Evolutionary conservation across 2,113 vertebrate genomes (phyloP).

Genomic region (Vulpes vulpes): DNA sequence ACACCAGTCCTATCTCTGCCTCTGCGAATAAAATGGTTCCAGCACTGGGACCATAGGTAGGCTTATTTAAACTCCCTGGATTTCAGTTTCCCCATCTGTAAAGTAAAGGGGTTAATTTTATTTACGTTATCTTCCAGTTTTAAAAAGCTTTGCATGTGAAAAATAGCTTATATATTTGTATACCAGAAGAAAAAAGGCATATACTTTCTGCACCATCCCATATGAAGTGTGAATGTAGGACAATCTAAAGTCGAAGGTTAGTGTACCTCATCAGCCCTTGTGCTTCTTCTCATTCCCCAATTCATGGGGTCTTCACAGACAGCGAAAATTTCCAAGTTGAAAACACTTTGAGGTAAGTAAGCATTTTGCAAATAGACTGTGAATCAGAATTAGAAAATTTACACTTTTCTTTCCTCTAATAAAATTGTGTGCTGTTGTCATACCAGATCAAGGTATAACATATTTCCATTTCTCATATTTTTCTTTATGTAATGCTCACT

Average conservation of each 20-base stretch:
- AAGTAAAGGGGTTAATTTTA: slow-evolving; percentile 56
- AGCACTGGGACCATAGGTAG: background rate
- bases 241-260: slow-evolving; percentile 66
- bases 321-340: slow-evolving; percentile 72
- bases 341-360: slow-evolving; percentile 70
- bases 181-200: slow-evolving; percentile 61
- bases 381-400: slow-evolving; percentile 67
- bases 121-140: slow-evolving; percentile 51
- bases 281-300: slow-evolving; percentile 77
- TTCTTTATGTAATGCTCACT: slow-evolving; percentile 48
- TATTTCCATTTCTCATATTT: background rate
- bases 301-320: slow-evolving; percentile 73
- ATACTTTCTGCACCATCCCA: slow-evolving; percentile 42
- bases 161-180: slow-evolving; percentile 45
- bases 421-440: slow-evolving; percentile 66
- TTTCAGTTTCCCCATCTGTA: slow-evolving; percentile 47
- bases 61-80: slow-evolving; percentile 44
- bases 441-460: slow-evolving; percentile 46
- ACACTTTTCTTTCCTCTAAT: slow-evolving; percentile 61
- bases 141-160: slow-evolving; percentile 41
- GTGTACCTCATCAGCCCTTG: slow-evolving; percentile 63
- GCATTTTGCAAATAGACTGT: slow-evolving; percentile 68
- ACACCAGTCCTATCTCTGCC: slow-evolving; percentile 37
- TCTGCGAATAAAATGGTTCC: slow-evolving; percentile 41
- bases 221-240: slow-evolving; percentile 58